A percentile compares a stretch with the other conserved stretches of the same genome.
phyloP scores from a whole-genome alignment of 2,113 vertebrate genomes.

The Bujurquina vittata region DNA sequence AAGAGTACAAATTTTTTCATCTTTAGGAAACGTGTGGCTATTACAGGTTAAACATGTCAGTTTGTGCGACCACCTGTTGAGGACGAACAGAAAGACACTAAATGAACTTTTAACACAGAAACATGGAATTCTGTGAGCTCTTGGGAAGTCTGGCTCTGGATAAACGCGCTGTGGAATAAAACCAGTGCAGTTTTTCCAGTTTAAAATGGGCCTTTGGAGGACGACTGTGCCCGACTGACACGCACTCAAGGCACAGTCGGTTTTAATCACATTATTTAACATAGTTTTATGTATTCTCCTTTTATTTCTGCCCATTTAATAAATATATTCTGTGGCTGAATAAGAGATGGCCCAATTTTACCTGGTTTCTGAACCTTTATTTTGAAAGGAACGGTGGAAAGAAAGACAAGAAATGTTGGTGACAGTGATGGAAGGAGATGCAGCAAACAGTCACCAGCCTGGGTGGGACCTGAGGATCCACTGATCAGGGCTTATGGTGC shows the following conservation, averaged over 20 bases:
- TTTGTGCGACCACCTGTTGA: background rate
- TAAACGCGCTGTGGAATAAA: too few species aligned
- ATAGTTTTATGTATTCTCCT: background rate
- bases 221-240: accelerated
- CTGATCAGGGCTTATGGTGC: too few species aligned
- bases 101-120: background rate
- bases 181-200: too few species aligned
- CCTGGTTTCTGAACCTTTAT: background rate
- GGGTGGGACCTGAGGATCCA: too few species aligned
- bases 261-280: background rate
- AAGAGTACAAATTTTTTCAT: background rate
- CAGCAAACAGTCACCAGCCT: too few species aligned
- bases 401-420: too few species aligned
- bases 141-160: too few species aligned
- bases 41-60: background rate
- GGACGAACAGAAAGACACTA: background rate
- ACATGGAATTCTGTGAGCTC: background rate
- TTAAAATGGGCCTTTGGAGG: background rate
- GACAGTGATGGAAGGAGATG: too few species aligned
- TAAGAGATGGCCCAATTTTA: too few species aligned
- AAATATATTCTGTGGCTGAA: accelerated
- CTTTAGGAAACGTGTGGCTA: background rate
- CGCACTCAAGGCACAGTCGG: background rate
- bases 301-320: background rate
- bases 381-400: background rate